A percentile compares a stretch with the other conserved stretches of the same genome.
These are phyloP conservation scores for Otolemur garnettii DNA, from an alignment of 2,113 vertebrate genomes.

Conservation along the genomic window DNA sequence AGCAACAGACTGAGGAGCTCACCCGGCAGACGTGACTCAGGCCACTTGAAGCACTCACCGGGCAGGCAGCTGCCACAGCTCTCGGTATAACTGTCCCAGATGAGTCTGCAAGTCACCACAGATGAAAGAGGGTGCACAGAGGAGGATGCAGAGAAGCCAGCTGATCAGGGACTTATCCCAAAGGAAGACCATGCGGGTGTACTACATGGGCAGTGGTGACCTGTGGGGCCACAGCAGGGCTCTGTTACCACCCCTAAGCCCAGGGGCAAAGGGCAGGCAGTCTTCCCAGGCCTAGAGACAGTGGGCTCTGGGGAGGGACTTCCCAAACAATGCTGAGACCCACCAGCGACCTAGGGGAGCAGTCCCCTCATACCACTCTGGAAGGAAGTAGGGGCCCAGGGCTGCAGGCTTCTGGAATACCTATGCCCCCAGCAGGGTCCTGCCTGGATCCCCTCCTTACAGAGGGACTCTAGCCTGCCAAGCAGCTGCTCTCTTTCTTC, in stretches of 20 bases:
- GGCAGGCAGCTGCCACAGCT: not conserved
- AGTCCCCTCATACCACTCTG: rapidly evolving
- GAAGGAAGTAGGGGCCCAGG: not conserved
- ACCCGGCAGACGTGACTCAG: not conserved
- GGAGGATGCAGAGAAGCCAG: no score
- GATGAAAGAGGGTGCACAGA: not conserved
- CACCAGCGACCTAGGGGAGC: not conserved
- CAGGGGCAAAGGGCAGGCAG: not conserved
- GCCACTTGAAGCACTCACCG: no score
- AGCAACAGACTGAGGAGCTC: not conserved
- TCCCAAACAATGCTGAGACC: not conserved
- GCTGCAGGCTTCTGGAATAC: not conserved
- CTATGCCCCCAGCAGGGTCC: not conserved
- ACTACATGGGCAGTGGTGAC: not conserved
- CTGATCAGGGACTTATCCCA: not conserved
- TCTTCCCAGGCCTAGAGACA: rapidly evolving
- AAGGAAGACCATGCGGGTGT: not conserved
- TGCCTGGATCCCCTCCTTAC: not conserved
- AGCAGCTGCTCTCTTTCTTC: not conserved
- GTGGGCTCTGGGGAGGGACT: not conserved
- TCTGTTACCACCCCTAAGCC: not conserved
- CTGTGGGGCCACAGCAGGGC: not conserved
- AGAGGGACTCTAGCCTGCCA: not conserved
- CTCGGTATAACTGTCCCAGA: not conserved
- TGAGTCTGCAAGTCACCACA: no score